These are phyloP conservation scores for Boulengerochromis microlepis DNA, from an alignment of 2,113 vertebrate species.

Conservation along the genomic window DNA sequence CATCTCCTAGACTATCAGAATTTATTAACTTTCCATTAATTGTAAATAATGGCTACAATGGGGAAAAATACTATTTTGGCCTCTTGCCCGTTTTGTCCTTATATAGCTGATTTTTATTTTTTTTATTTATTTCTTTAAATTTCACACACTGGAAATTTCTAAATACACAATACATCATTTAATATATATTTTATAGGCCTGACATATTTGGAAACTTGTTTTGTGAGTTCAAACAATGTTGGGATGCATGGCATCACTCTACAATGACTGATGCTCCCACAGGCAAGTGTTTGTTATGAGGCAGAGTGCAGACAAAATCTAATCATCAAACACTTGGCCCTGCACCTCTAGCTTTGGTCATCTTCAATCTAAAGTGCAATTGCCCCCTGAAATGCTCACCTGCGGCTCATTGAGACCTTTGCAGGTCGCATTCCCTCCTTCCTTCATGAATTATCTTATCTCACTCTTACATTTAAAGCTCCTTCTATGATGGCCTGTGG, in stretches of 20 bases:
- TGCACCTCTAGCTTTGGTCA: neutral
- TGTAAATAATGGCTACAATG: neutral
- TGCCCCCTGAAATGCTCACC: constrained; percentile 4
- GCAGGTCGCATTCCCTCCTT: neutral
- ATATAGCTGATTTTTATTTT: neutral
- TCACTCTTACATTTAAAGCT: neutral
- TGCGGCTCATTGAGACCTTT: neutral
- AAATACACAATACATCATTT: neutral
- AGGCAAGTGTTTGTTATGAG: neutral
- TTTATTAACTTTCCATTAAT: neutral
- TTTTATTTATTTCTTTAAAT: neutral
- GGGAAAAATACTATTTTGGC: neutral
- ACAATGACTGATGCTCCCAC: neutral
- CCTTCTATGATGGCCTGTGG: neutral
- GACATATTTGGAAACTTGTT: neutral
- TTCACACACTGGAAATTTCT: neutral
- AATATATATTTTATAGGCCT: neutral
- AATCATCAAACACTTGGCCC: neutral
- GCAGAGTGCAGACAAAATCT: neutral
- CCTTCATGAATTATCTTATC: constrained; percentile 11
- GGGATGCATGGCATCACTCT: neutral
- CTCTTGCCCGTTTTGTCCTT: neutral
- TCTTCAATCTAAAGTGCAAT: constrained; percentile 5
- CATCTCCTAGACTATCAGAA: neutral
- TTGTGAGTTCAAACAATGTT: neutral